Evolutionary conservation across 2,113 vertebrate genomes (phyloP).

Genomic region (Phalacrocorax carbo): DNA sequence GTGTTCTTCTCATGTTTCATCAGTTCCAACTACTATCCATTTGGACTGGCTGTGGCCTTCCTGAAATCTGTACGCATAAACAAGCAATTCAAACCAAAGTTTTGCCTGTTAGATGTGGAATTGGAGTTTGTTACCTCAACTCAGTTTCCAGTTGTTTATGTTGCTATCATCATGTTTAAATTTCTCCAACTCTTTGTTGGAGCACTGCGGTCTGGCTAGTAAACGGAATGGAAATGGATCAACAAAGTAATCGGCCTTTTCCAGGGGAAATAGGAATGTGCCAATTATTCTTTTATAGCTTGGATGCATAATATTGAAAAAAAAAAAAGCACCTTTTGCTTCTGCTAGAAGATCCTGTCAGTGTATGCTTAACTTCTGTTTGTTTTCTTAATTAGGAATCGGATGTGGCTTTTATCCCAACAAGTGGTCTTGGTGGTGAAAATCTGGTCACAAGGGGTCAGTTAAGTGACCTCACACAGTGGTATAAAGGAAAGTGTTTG

Average conservation of each 20-base stretch:
- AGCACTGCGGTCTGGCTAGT: background rate
- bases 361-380: background rate
- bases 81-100: background rate
- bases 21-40: background rate
- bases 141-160: background rate
- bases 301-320: background rate
- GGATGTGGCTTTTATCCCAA: constrained; percentile 93
- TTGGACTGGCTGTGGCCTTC: background rate
- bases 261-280: background rate
- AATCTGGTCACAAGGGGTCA: constrained; percentile 85
- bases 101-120: background rate
- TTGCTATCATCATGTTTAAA: background rate
- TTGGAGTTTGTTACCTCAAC: background rate
- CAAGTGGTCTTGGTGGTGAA: constrained; percentile 94
- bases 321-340: background rate
- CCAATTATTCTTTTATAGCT: background rate
- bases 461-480: constrained; percentile 83
- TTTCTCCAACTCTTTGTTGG: background rate
- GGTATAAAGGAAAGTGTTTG: constrained; percentile 92
- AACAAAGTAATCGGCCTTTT: background rate
- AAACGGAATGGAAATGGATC: background rate
- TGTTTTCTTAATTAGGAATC: constrained; percentile 82
- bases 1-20: background rate
- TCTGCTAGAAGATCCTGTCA: background rate
- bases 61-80: background rate